Conservation (phyloP, 2,888 invertebrate species). For the Noctua fimbriata region DNA sequence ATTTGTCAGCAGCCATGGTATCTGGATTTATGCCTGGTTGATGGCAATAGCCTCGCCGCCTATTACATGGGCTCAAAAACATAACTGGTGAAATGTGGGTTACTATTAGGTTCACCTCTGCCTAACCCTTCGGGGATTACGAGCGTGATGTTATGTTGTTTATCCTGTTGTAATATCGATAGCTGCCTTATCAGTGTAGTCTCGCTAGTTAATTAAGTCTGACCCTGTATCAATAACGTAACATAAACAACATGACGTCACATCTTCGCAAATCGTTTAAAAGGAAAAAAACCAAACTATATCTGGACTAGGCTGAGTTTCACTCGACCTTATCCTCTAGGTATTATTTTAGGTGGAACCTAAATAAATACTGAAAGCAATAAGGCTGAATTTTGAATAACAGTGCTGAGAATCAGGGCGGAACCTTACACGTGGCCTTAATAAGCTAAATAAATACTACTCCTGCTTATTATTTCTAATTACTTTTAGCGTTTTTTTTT, state of each 20-base stretch:
- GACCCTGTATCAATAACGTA: background rate
- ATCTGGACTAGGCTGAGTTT: background rate
- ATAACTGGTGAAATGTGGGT: too few relatives aligned
- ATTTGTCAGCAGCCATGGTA: too few relatives aligned
- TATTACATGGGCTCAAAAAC: too few relatives aligned
- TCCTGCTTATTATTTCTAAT: background rate
- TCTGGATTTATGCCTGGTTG: too few relatives aligned
- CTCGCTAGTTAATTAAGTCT: background rate
- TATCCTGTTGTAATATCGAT: background rate
- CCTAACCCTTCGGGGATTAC: too few relatives aligned
- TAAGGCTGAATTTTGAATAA: conserved; percentile 14
- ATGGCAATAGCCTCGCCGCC: too few relatives aligned
- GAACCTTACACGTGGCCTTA: background rate
- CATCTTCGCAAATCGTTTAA: background rate
- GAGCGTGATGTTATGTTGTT: too few relatives aligned
- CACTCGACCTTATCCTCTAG: background rate
- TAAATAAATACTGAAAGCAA: conserved; percentile 11
- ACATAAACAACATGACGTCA: background rate
- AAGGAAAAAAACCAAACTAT: background rate
- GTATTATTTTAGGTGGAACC: conserved; percentile 12
- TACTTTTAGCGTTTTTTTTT: background rate
- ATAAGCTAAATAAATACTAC: background rate
- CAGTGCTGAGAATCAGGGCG: background rate
- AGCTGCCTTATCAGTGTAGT: background rate
- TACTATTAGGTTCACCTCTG: too few relatives aligned